phyloP scores from a whole-genome alignment of 2,113 vertebrate species.

The Toxotes chatareus region DNA sequence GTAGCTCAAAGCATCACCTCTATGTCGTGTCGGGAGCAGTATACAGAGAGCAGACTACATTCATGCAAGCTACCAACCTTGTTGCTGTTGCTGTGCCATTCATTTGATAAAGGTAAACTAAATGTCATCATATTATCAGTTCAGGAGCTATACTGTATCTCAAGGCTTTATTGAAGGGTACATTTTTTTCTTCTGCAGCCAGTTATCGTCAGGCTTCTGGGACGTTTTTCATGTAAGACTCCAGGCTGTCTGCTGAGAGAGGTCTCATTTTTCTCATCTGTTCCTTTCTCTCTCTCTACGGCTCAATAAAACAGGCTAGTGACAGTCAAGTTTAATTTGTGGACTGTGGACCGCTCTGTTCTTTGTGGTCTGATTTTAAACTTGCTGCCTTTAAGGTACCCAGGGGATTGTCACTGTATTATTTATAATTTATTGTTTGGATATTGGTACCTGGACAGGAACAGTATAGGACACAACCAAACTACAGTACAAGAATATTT shows the following conservation, averaged over 20 bases:
- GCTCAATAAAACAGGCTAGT: neutral
- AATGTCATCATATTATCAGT: constrained; percentile 10
- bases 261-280: constrained; percentile 8
- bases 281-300: neutral
- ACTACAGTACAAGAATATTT: neutral
- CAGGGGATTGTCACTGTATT: neutral
- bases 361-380: neutral
- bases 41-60: neutral
- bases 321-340: neutral
- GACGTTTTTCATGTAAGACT: constrained; percentile 31
- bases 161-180: neutral
- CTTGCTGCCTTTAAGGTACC: neutral
- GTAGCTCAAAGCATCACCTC: neutral
- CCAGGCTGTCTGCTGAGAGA: constrained; percentile 22
- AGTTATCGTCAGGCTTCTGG: constrained; percentile 13
- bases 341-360: neutral
- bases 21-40: neutral
- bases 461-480: neutral
- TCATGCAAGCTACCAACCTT: neutral
- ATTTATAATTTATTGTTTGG: neutral
- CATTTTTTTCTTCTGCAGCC: neutral
- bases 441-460: neutral
- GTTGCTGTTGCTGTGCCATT: constrained; percentile 13
- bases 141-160: neutral
- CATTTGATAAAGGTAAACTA: neutral